Base-by-base conservation (phyloP, 1,140 invertebrate genomes). In the Solenopsis fugax region DNA sequence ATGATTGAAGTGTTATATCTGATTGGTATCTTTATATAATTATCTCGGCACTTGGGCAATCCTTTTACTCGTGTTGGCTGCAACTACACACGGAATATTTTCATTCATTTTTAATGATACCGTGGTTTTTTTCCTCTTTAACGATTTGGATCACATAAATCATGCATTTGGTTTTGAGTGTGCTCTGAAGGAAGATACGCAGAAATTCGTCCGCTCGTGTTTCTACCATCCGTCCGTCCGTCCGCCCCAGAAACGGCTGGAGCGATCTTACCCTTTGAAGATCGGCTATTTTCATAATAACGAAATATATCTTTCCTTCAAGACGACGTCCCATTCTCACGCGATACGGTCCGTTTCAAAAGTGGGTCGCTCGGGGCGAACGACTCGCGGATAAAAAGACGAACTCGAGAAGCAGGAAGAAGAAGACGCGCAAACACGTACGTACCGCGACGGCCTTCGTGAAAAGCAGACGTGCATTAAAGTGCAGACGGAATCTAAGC, bases 81-180 rank as follows among this genome's bases (percentile, higher is more conserved):
- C 3, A 48, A 72, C 37, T 58, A 54, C 54, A 34, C 37, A 37
- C 29, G 13, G 45, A 62, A 60, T 73, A 73, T 24, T 60, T 73
- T 60, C 7, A 37, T 48, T 41, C 24, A 7, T n/a, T 45, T 2
- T 60, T 54, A 41, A 75, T 50, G 41, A 60, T 18, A 3, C 1
- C 13, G 41, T n/a, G 41, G 37, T 13, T 41, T 24, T 34, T 13
- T 54, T 58, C 29, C 13, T n/a, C 60, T 81, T 50, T 75, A 48
- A 18, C 29, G 41, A 54, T 10, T 45, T 65, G 45, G 29, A 87
- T 29, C 64, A 24, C 34, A 88, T 88, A 89, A 89, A 89, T 88
- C 37, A 54, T 29, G 71, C 48, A 54, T 60, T 84, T 84, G 65
- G 34, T 16, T n/a, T 64, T 71, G 88, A 88, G 78, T 76, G 69